Evolutionary conservation across 2,888 invertebrate genomes (phyloP), one percentile per base, ranked within the genome.

Genomic region (Pocota personata): DNA sequence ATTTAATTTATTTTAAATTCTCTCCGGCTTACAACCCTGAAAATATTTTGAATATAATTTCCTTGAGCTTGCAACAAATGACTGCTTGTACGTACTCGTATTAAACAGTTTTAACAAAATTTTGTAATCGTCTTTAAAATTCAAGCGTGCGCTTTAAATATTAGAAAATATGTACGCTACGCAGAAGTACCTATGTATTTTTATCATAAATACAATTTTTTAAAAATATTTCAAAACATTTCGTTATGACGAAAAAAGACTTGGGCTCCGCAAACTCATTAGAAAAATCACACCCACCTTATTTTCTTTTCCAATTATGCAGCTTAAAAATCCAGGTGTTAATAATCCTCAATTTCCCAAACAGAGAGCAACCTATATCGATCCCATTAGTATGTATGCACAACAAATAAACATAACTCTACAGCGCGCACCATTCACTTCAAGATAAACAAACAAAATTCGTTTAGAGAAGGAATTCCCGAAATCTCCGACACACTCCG

Each of bases 311-410:
- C 37, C 66, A 35, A 58, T 52, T 43, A 30, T 24, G 64, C 14
- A 30, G 37, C 40, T 75, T 24, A 48, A 46, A 72, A 78, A 75
- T 79, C 83, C 79, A 69, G 73, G 32, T 50, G 79, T 35, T 75
- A 69, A 57, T 84, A 84, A 84, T 84, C 79, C 83, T 78, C 78
- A 67, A 30, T 72, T 66, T 73, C 50, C 62, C 40, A 72, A 57
- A 60, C 50, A 60, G n/a, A 64, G 62, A 27, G 37, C 14, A 67
- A 46, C 32, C 78, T 69, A 14, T 30, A 69, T 75, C 50, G 67
- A 64, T 79, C 50, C 64, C 50, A 69, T 75, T 62, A 75, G 40
- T 50, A 27, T 67, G 60, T 50, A 75, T 75, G 40, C 69, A 79
- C 73, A 84, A 64, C 12, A 69, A 84, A 78, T 75, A 72, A 83